phyloP scores from a whole-genome alignment of 2,888 invertebrate genomes.

The Zaprionus lineosus region DNA sequence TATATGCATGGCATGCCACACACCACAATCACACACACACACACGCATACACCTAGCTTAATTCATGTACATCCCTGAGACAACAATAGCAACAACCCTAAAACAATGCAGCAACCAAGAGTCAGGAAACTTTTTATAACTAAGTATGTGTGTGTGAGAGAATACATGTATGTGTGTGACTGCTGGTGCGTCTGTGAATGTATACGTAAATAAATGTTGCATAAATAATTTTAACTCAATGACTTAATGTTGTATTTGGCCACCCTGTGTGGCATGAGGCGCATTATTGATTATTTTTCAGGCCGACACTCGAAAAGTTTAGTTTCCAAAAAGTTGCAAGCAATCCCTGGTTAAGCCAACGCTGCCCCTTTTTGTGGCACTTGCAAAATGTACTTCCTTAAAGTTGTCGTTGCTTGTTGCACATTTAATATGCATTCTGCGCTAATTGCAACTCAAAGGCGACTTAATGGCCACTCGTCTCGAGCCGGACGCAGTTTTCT shows the following conservation, averaged over 20 bases:
- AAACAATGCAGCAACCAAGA: constrained; percentile 59
- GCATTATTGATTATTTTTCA: constrained; percentile 65
- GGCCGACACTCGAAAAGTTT: constrained; percentile 53
- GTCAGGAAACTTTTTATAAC: constrained; percentile 55
- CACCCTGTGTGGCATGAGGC: constrained; percentile 31
- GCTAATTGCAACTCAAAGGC: constrained; percentile 73
- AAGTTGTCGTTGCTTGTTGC: constrained; percentile 22
- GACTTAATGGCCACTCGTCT: constrained; percentile 48
- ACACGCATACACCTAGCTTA: not conserved
- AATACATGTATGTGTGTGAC: constrained; percentile 2
- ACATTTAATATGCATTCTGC: constrained; percentile 72
- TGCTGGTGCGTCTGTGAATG: constrained; percentile 26
- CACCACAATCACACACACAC: not conserved
- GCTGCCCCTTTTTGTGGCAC: not conserved
- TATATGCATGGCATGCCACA: constrained; percentile 1
- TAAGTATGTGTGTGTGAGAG: constrained; percentile 20
- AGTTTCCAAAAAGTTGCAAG: constrained; percentile 54
- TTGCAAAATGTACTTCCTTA: constrained; percentile 18
- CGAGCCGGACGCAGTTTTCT: constrained; percentile 64
- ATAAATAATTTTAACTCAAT: constrained; percentile 78
- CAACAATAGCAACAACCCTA: constrained; percentile 71
- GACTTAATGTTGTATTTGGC: constrained; percentile 70
- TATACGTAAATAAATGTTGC: constrained; percentile 77
- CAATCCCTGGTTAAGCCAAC: not conserved
- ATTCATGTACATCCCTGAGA: constrained; percentile 38